Base-by-base conservation (phyloP, 2,797 vertebrate genomes). In the Gymnothorax javanicus region DNA sequence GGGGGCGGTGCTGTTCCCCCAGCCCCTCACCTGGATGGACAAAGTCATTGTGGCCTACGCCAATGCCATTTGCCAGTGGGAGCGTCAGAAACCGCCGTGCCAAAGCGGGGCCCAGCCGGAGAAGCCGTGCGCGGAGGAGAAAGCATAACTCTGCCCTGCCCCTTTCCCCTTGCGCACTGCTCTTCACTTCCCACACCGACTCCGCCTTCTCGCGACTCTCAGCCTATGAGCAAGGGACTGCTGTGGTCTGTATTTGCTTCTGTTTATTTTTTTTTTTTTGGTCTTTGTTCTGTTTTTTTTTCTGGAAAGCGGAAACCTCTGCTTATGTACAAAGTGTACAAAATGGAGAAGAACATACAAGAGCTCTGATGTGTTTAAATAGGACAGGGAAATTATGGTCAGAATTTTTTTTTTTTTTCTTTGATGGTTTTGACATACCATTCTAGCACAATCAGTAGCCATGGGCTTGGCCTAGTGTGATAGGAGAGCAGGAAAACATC, bases 21-120 rank as follows among this genome's bases (percentile, higher is more conserved):
- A 98, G 83, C 97, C 98, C 7, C 96, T 99, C 85, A 98, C 98
- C 58, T 99, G 98, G 98, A 99, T 99, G 96, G 98, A 99, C 94
- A 99, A 98, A 94, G 95, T 98, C n/a, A 96, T 99, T 62, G 95
- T 99, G 20, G 95, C 97, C 93, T 99, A 98, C 79, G 91, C 96
- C n/a, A 93, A 98, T 17, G 96, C 97, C 91, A 94, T 99, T 86
- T 99, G 97, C 94, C 97, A 96, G 71, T 98, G 97, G 98, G 97
- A 99, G 93, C 98, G 96, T 87, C 98, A 96, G 93, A 99, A 98
- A 93, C 95, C 96, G 4, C 96, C 97, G 64, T 99, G 98, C 95
- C 97, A 97, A 92, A 97, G 97, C 3, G 96, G 93, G 0, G 95
- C 94, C 58, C 82, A 79, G 95, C 96, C 92, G 90, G 93, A 91